Conservation (phyloP, 2,113 vertebrate species). For the Perccottus glenii region DNA sequence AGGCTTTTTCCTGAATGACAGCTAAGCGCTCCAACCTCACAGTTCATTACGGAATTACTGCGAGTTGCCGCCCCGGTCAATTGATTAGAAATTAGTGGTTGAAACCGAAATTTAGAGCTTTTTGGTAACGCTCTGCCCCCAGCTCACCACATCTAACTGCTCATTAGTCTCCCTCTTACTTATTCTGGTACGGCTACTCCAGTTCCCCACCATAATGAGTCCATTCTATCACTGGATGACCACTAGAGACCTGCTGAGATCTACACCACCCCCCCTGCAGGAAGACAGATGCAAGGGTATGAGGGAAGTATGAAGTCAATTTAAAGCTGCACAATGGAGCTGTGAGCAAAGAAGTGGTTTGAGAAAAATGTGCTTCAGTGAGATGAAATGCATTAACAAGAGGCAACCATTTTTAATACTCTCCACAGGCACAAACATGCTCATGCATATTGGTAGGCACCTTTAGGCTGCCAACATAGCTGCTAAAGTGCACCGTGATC, state of each 20-base stretch:
- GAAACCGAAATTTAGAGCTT: conserved; percentile 31
- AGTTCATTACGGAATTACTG: conserved; percentile 41
- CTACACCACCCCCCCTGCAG: conserved; percentile 12
- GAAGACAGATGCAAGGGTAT: not conserved
- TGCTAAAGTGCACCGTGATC: too few species aligned
- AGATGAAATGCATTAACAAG: not conserved
- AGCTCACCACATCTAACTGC: conserved; percentile 35
- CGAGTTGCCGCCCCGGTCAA: conserved; percentile 26
- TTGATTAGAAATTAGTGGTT: conserved; percentile 38
- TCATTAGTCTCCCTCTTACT: conserved; percentile 60
- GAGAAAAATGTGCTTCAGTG: conserved; percentile 13
- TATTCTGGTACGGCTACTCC: conserved; percentile 30
- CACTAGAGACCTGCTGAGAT: conserved; percentile 44
- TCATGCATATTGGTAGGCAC: not conserved
- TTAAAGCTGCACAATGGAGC: not conserved
- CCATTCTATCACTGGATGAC: conserved; percentile 53
- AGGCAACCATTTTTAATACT: conserved; percentile 5
- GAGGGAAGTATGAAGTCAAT: conserved; percentile 7
- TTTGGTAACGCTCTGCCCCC: conserved; percentile 42
- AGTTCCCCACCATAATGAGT: conserved; percentile 52
- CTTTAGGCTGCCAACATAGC: conserved; percentile 3
- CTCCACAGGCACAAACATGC: conserved; percentile 3
- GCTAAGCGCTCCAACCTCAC: conserved; percentile 35
- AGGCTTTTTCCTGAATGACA: conserved; percentile 41
- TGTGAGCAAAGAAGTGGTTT: not conserved